Evolutionary conservation across 2,888 invertebrate species (phyloP), one percentile per base, ranked within the genome.

Genomic region (Temnothorax unifasciatus): DNA sequence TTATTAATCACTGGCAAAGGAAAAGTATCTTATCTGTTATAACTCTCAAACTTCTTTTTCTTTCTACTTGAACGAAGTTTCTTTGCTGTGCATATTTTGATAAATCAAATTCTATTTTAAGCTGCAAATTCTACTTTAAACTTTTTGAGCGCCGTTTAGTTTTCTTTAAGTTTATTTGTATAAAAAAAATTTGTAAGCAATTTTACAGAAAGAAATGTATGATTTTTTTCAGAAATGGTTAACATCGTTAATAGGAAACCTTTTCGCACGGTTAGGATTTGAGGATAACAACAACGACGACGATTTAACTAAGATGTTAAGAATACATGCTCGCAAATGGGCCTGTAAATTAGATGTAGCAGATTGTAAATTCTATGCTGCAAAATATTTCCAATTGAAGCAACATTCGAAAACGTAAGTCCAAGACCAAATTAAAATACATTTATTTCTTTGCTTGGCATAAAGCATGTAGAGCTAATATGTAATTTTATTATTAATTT

Each of bases 261-360:
- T 96, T 34, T n/a, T 97, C 92, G 88, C 95, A 69, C 95, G 95
- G 82, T 93, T 96, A 1, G 96, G 96, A 13, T 96, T 96, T 92
- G 96, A 96, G 87, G 96, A 97, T 41, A 95, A 95, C 0, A 96
- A 96, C 68, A 97, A 97, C 88, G 95, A 97, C 57, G 95, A 96
- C 79, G 96, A 96, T 88, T 96, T 97, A 0, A 95, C 96, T 8
- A 94, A 95, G 47, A 95, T 97, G 85, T 97, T 97, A 93, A 94
- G 95, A 66, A 91, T 83, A 54, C 74, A 90, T 18, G 82, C 92
- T 18, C 79, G 90, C 9, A 84, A 88, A 0, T 94, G 92, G 93
- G 87, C 92, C 0, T 94, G 94, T 61, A 75, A 87, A 29, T 82
- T 92, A 5, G 25, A 73, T 5, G 13, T 90, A 8, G 15, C 68